phyloP scores from a whole-genome alignment of 1,140 invertebrate species.

The Ceratina australensis region DNA sequence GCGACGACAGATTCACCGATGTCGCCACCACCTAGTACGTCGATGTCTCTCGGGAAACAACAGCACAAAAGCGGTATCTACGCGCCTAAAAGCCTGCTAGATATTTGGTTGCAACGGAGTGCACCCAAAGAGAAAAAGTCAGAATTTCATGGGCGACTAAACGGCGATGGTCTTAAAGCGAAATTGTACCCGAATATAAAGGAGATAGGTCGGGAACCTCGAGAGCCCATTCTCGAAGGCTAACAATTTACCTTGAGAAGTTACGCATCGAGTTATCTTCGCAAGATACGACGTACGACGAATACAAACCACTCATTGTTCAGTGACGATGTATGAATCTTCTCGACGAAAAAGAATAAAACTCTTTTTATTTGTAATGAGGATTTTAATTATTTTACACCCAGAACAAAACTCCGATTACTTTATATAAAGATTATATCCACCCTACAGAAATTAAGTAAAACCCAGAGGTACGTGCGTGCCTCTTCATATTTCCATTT shows the following conservation, averaged over 20 bases:
- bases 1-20: conserved; percentile 91
- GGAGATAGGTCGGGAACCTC: conserved; percentile 70
- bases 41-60: conserved; percentile 72
- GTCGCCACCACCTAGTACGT: conserved; percentile 83
- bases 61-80: conserved; percentile 68
- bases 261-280: background rate
- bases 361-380: background rate
- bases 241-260: background rate
- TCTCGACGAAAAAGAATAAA: background rate
- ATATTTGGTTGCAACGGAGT: conserved; percentile 82
- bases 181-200: conserved; percentile 90
- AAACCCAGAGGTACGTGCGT: too few species aligned
- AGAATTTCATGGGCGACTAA: conserved; percentile 89
- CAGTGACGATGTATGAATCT: background rate
- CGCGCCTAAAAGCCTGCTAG: conserved; percentile 82
- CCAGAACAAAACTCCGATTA: background rate
- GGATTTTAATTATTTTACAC: background rate
- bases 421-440: too few species aligned
- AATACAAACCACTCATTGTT: background rate
- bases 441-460: too few species aligned
- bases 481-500: too few species aligned
- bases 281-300: background rate
- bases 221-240: conserved; percentile 73
- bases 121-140: conserved; percentile 82
- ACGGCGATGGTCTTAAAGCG: conserved; percentile 84